Conservation (phyloP, 2,797 vertebrate species). For the Acanthornis magna region DNA sequence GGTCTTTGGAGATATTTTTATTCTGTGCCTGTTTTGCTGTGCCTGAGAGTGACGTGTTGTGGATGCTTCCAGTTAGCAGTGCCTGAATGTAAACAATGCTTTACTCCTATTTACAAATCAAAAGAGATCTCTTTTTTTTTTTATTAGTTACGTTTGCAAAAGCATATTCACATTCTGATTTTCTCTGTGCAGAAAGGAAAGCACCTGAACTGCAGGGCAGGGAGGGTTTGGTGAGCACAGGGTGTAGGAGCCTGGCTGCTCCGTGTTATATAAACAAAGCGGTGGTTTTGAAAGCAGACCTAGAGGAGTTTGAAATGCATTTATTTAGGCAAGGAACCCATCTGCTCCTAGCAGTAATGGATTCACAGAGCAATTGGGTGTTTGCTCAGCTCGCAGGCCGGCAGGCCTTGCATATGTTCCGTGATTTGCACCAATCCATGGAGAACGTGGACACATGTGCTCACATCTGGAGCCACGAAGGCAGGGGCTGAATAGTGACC, state of each 20-base stretch:
- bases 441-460: fast-evolving
- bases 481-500: neutral
- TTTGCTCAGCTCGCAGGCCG: slow-evolving; percentile 24
- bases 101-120: neutral
- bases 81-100: neutral
- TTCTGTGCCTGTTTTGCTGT: neutral
- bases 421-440: neutral
- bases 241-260: neutral
- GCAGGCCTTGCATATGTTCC: neutral
- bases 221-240: neutral
- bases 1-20: slow-evolving; percentile 11
- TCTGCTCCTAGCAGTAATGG: slow-evolving; percentile 5
- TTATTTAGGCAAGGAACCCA: slow-evolving; percentile 34
- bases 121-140: neutral
- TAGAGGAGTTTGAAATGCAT: slow-evolving; percentile 22
- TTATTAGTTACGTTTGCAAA: neutral
- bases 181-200: neutral
- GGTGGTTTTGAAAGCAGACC: neutral
- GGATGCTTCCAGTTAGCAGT: neutral
- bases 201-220: neutral
- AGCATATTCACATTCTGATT: neutral
- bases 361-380: neutral
- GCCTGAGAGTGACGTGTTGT: neutral
- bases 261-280: neutral
- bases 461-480: neutral